phyloP scores from a whole-genome alignment of 2,113 vertebrate species.

The Cephalopterus ornatus region DNA sequence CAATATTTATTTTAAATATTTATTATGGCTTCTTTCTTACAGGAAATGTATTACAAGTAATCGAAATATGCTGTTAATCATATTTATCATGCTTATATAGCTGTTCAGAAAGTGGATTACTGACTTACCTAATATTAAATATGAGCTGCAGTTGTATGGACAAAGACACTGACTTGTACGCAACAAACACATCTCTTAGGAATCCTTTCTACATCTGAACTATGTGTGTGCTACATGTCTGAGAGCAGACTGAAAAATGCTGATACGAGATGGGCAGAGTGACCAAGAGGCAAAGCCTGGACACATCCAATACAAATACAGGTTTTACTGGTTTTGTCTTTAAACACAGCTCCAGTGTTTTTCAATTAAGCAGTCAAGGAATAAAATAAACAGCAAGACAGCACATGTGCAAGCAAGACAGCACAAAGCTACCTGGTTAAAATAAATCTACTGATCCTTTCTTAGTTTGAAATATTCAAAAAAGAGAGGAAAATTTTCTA shows the following conservation, averaged over 20 bases:
- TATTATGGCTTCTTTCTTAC: neutral
- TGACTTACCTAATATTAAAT: neutral
- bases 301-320: neutral
- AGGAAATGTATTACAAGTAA: neutral
- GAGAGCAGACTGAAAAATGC: neutral
- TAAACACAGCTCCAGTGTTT: neutral
- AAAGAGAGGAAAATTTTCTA: neutral
- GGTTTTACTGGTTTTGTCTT: neutral
- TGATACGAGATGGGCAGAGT: neutral
- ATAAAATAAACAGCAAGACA: neutral
- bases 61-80: neutral
- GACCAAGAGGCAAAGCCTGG: neutral
- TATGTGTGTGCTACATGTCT: rapidly evolving
- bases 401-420: neutral
- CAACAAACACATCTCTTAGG: neutral
- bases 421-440: neutral
- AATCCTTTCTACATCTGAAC: neutral
- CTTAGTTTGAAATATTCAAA: neutral
- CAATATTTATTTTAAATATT: neutral
- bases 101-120: neutral
- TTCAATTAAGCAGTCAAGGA: neutral
- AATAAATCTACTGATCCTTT: neutral
- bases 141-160: neutral
- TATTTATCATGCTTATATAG: neutral
- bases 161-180: neutral